Evolutionary conservation across 2,113 vertebrate species (phyloP).

Genomic region (Meles meles): DNA sequence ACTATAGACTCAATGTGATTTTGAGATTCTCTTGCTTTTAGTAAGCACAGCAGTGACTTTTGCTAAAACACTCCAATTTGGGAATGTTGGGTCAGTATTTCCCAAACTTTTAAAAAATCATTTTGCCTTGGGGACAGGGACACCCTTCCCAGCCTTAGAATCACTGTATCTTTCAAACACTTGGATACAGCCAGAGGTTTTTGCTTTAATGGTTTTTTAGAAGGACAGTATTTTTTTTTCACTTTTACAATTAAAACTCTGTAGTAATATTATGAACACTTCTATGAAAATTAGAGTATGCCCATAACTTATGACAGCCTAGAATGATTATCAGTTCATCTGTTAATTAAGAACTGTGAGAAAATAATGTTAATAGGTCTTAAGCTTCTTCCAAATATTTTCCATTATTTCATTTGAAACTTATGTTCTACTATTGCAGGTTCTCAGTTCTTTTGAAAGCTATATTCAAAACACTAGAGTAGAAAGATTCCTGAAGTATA

Average conservation of each 20-base stretch:
- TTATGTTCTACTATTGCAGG: neutral
- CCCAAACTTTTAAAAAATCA: neutral
- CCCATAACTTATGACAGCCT: neutral
- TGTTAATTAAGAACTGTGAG: neutral
- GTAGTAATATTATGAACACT: neutral
- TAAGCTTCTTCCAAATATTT: neutral
- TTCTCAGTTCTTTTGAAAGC: neutral
- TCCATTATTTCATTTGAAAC: neutral
- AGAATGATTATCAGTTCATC: neutral
- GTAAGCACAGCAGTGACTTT: neutral
- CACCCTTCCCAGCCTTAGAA: neutral
- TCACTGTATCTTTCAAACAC: neutral
- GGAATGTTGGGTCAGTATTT: neutral
- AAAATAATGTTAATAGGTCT: neutral
- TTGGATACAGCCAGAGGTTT: neutral
- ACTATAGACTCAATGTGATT: neutral
- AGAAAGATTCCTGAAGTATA: neutral
- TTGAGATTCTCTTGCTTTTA: slow-evolving; percentile 11
- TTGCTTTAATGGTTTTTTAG: neutral
- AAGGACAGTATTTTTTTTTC: neutral
- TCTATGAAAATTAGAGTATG: neutral
- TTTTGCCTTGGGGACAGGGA: neutral
- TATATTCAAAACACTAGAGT: neutral
- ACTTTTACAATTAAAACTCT: neutral
- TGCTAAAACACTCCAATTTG: slow-evolving; percentile 11